Evolutionary conservation across 2,888 invertebrate genomes (phyloP), one percentile per base, ranked within the genome.

Genomic region (Mylabris sibirica): DNA sequence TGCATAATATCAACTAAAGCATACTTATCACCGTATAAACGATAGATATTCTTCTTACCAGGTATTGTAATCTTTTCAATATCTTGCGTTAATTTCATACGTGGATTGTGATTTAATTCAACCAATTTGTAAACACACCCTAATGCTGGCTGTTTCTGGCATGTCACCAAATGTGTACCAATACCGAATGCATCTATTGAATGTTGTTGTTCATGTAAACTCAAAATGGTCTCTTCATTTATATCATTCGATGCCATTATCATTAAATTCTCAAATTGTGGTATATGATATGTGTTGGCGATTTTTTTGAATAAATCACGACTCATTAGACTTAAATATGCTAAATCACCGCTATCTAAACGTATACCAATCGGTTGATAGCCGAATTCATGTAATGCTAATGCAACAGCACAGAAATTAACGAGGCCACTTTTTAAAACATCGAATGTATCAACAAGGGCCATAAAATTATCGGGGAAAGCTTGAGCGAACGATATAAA

Each of bases 111-210:
- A 82, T 97, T 97, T 65, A 99, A 92, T 86, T 98, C 97, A 0
- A 99, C 98, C 85, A 99, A 87, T 88, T 99, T 99, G 85, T 96
- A 99, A n/a, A 99, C 98, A 84, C 99, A 98, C 2, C 99, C 99
- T 24, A 99, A 86, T 0, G 99, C 98, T 0, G 99, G 99, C 83
- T 99, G 99, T 66, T 96, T 91, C 84, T 99, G 98, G 83, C 99
- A 99, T 3, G 99, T 99, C 2, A 99, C 99, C 81, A 99, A 89
- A 88, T 99, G 98, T 22, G 99, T 99, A 66, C 99, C 99, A 79
- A 99, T 98, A 59, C 99, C 99, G 85, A 98, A 93, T 86, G 98
- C 94, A 84, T 99, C 99, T 72, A 99, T 99, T 83, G 94, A 93
- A 83, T 99, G 98, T 53, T 94, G 96, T 84, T 99, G 99, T 80